phyloP scores from a whole-genome alignment of 1,140 invertebrate species.

The Yoshiicerus persimilis region DNA sequence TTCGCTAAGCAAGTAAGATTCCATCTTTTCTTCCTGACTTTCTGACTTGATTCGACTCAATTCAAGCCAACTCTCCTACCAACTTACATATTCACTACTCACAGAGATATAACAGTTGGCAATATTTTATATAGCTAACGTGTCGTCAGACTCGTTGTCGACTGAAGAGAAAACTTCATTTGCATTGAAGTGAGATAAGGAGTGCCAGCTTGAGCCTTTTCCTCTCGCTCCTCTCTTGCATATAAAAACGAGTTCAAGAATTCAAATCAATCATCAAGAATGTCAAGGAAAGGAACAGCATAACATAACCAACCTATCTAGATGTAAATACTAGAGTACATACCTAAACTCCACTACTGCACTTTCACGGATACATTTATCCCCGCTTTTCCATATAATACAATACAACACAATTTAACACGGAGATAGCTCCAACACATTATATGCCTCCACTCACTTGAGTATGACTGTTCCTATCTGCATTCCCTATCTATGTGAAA shows the following conservation, averaged over 20 bases:
- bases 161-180: background rate
- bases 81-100: background rate
- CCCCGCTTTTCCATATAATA: no score
- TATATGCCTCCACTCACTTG: no score
- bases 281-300: background rate
- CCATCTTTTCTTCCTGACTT: background rate
- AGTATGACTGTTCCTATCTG: background rate
- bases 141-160: background rate
- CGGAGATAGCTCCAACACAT: no score
- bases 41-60: background rate
- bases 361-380: no score
- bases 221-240: background rate
- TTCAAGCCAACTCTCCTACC: background rate
- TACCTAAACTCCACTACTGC: background rate
- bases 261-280: constrained; percentile 29
- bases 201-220: background rate
- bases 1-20: background rate
- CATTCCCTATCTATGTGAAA: background rate
- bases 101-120: background rate
- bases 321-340: background rate
- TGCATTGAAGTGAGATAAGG: constrained; percentile 19
- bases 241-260: constrained; percentile 5
- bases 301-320: background rate
- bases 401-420: no score
- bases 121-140: background rate